phyloP scores from a whole-genome alignment of 2,797 vertebrate genomes.

The Crenichthys baileyi region DNA sequence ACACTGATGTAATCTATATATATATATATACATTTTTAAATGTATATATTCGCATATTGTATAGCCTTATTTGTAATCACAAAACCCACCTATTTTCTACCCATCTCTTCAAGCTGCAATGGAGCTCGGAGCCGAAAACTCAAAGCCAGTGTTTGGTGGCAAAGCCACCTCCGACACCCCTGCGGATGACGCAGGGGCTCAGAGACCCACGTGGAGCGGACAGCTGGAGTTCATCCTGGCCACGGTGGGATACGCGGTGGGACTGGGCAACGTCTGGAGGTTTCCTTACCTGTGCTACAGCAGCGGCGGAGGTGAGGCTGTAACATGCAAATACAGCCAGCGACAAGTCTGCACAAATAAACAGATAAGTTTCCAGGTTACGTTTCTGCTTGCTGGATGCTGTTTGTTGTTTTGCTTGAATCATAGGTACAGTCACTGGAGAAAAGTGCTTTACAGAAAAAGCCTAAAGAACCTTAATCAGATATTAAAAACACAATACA shows the following conservation, averaged over 20 bases:
- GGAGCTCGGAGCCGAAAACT: constrained; percentile 39
- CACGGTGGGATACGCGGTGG: constrained; percentile 80
- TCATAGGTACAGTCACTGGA: background rate
- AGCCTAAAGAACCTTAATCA: no score
- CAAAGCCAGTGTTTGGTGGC: background rate
- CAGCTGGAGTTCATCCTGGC: constrained; percentile 81
- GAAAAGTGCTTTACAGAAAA: background rate
- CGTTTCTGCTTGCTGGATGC: background rate
- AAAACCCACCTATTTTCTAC: background rate
- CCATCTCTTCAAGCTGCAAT: constrained; percentile 25
- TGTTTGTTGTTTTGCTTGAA: background rate
- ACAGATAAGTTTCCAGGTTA: background rate
- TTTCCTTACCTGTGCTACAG: constrained; percentile 84
- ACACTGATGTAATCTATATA: background rate
- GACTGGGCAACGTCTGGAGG: constrained; percentile 82
- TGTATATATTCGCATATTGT: background rate
- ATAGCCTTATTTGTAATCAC: background rate
- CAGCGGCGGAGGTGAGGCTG: constrained; percentile 80
- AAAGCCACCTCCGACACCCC: background rate
- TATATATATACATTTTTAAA: no score
- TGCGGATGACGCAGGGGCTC: background rate
- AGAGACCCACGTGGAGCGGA: constrained; percentile 76
- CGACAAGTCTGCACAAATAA: background rate
- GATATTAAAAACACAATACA: no score
- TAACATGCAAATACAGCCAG: background rate